A percentile compares a stretch with the other conserved stretches of the same genome.
phyloP scores from a whole-genome alignment of 1,140 invertebrate species.

The Drosophila funebris region DNA sequence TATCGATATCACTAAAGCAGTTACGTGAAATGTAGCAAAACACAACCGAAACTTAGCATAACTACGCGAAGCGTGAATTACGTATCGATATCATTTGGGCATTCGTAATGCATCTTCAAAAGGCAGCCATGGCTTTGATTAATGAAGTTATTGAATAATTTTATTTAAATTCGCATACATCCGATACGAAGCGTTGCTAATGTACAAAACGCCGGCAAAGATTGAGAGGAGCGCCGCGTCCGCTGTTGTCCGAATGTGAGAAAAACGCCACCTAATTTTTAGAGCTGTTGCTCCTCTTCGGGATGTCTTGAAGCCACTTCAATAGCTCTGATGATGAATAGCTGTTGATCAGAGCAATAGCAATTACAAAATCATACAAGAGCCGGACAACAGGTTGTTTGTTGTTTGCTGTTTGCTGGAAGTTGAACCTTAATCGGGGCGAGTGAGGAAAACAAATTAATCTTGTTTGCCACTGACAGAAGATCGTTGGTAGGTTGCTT shows the following conservation, averaged over 20 bases:
- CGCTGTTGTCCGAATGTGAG: conserved; percentile 54
- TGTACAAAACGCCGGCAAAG: conserved; percentile 65
- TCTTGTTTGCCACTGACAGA: conserved; percentile 59
- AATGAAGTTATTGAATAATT: conserved; percentile 75
- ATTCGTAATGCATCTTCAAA: conserved; percentile 50
- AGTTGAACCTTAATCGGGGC: conserved; percentile 21
- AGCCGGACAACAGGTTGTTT: conserved; percentile 68
- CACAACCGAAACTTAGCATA: background rate
- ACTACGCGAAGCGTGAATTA: background rate
- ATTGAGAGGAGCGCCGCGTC: conserved; percentile 25
- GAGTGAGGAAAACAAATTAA: conserved; percentile 78
- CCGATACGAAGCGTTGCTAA: conserved; percentile 72
- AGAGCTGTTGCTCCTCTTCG: background rate
- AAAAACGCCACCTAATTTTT: conserved; percentile 75
- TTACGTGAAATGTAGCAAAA: background rate
- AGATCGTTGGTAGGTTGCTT: conserved; percentile 42
- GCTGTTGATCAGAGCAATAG: conserved; percentile 54
- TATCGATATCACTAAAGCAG: background rate
- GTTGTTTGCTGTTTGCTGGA: conserved; percentile 25
- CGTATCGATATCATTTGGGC: conserved; percentile 44
- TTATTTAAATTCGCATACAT: conserved; percentile 82
- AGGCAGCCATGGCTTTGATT: conserved; percentile 54
- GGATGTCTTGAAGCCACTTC: background rate
- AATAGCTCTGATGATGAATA: conserved; percentile 62
- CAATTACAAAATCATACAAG: conserved; percentile 62